phyloP scores from a whole-genome alignment of 2,113 vertebrate species.

The Sinocyclocheilus maitianheensis region DNA sequence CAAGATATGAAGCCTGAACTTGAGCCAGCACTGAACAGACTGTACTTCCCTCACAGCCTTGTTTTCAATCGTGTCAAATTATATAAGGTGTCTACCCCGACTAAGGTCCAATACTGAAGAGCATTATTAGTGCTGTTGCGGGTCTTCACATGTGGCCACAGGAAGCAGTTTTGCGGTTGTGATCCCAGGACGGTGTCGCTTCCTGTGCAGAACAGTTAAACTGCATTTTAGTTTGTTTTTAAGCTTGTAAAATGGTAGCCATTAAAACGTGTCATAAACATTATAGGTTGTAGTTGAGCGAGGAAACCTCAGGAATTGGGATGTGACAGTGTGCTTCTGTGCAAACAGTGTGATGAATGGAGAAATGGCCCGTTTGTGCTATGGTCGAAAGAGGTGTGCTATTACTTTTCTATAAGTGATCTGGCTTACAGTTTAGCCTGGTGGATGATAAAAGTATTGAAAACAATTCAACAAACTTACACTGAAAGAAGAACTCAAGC shows the following conservation, averaged over 20 bases:
- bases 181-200: neutral
- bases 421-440: neutral
- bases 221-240: neutral
- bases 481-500: neutral
- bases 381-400: neutral
- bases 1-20: neutral
- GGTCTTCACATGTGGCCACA: neutral
- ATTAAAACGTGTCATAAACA: conserved; percentile 8
- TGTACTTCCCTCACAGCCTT: neutral
- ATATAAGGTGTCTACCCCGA: neutral
- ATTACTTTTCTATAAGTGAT: neutral
- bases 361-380: neutral
- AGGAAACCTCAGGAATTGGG: neutral
- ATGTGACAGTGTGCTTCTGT: neutral
- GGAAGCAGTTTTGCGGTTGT: neutral
- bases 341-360: neutral
- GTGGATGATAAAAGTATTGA: neutral
- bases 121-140: neutral
- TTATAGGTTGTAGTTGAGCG: neutral
- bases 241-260: neutral
- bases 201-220: neutral
- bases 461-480: neutral
- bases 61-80: neutral
- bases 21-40: neutral
- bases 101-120: neutral